Evolutionary conservation across 2,888 invertebrate genomes (phyloP), one percentile per base, ranked within the genome.

Genomic region (Rambutsinella grinnellia): DNA sequence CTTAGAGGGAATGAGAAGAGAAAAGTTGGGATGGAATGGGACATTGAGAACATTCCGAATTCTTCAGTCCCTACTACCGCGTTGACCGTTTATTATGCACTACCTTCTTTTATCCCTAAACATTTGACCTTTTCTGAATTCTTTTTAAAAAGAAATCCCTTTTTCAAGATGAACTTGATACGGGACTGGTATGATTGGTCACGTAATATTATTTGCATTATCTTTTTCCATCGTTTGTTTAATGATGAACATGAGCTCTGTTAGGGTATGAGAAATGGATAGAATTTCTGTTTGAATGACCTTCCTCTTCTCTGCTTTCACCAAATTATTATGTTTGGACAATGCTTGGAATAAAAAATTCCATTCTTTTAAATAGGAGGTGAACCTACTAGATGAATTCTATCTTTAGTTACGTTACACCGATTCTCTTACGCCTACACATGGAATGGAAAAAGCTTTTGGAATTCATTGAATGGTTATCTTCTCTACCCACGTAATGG

Each of bases 31-130:
- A 56, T 15, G 56, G n/a, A 24, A 60, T 23, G 23, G n/a, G 23
- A 19, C 17, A 15, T 80, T 86, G 36, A 36, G 36, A 5, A 36
- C 36, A 36, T 36, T 36, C 36, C 36, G 13, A 36, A 36, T 36
- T 36, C 36, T 36, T 36, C 6, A 36, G 36, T 36, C 36, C 36
- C 5, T n/a, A n/a, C n/a, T n/a, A n/a, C n/a, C n/a, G n/a, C n/a
- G n/a, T n/a, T n/a, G n/a, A n/a, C n/a, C n/a, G n/a, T n/a, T n/a
- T n/a, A n/a, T n/a, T n/a, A n/a, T 36, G 13, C 36, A 36, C 36
- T 36, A 36, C 5, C 13, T 36, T 36, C 13, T 36, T 36, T 13
- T 36, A 36, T 36, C 36, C 13, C 36, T 36, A n/a, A n/a, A n/a
- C n/a, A n/a, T n/a, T n/a, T n/a, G n/a, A n/a, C n/a, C n/a, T n/a